Evolutionary conservation across 1,140 invertebrate species (phyloP).

Genomic region (Drosophila rhopaloa): DNA sequence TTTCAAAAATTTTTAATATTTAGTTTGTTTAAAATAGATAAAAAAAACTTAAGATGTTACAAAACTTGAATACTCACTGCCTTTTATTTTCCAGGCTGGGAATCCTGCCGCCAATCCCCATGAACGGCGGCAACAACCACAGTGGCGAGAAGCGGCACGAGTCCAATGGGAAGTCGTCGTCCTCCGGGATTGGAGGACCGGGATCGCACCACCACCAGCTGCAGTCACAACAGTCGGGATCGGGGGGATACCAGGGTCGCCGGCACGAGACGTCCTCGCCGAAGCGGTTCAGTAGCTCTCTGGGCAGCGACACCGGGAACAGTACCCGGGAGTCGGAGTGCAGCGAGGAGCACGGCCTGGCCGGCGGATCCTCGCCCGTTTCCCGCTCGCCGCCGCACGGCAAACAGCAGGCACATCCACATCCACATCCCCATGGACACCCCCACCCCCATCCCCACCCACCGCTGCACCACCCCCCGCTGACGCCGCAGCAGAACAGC

Average conservation of each 20-base stretch:
- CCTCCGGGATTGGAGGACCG: constrained; percentile 6
- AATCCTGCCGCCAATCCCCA: constrained; percentile 70
- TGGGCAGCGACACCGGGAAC: constrained; percentile 90
- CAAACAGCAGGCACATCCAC: constrained; percentile 52
- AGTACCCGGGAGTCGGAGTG: constrained; percentile 91
- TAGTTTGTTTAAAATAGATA: no score
- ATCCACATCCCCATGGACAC: constrained; percentile 56
- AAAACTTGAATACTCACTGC: background rate
- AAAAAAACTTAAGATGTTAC: no score
- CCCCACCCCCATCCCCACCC: constrained; percentile 12
- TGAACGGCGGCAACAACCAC: constrained; percentile 20
- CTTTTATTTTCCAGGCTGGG: constrained; percentile 60
- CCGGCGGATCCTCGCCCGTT: constrained; percentile 46
- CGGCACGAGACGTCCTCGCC: constrained; percentile 82
- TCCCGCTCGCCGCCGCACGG: constrained; percentile 66
- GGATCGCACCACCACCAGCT: constrained; percentile 57
- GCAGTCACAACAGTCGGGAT: constrained; percentile 28
- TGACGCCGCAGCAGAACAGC: constrained; percentile 86
- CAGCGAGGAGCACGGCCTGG: constrained; percentile 86
- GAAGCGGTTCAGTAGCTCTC: constrained; percentile 87
- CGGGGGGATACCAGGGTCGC: constrained; percentile 78
- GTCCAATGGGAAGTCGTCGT: constrained; percentile 41
- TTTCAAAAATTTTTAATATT: no score
- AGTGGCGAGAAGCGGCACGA: constrained; percentile 55
- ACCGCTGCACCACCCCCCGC: constrained; percentile 61